Percentiles rank a stretch among this genome's conserved stretches.
Evolutionary conservation across 2,797 vertebrate genomes (phyloP).

Genomic region (Setipinna tenuifilis): DNA sequence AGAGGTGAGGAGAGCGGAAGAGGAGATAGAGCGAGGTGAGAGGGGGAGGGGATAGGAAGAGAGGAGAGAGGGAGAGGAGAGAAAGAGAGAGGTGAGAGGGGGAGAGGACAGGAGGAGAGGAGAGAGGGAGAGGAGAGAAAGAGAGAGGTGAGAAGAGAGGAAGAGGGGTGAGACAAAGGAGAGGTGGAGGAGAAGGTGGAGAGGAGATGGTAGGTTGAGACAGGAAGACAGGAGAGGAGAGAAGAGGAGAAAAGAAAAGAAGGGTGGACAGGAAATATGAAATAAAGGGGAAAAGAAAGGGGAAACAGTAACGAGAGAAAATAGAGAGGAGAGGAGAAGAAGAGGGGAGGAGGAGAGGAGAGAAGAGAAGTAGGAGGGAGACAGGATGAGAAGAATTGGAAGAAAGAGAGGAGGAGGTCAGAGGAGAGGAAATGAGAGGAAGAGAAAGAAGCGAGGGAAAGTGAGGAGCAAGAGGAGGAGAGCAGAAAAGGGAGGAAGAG

Average conservation of each 20-base stretch:
- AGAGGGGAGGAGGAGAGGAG: conserved; percentile 11
- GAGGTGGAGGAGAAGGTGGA: too few species aligned
- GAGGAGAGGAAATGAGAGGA: not conserved
- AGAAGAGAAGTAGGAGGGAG: not conserved
- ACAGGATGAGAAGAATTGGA: not conserved
- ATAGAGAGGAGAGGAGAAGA: too few species aligned
- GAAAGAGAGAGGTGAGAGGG: too few species aligned
- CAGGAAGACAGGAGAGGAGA: too few species aligned
- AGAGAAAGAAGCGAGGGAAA: not conserved
- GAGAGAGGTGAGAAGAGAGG: too few species aligned
- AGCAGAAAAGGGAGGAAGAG: too few species aligned
- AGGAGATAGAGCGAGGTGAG: not conserved
- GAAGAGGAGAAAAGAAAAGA: not conserved
- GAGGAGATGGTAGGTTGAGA: too few species aligned
- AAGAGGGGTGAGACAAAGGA: too few species aligned
- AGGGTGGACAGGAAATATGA: not conserved
- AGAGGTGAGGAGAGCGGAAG: not conserved
- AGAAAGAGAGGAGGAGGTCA: conserved; percentile 5
- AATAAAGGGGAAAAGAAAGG: not conserved
- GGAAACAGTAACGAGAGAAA: not conserved
- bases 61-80: too few species aligned
- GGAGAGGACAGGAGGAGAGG: too few species aligned
- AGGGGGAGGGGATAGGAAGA: not conserved
- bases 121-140: too few species aligned
- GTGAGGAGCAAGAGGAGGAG: too few species aligned